Evolutionary conservation across 2,888 invertebrate species (phyloP), one percentile per base, ranked within the genome.

Genomic region (Drosophila diplacantha): DNA sequence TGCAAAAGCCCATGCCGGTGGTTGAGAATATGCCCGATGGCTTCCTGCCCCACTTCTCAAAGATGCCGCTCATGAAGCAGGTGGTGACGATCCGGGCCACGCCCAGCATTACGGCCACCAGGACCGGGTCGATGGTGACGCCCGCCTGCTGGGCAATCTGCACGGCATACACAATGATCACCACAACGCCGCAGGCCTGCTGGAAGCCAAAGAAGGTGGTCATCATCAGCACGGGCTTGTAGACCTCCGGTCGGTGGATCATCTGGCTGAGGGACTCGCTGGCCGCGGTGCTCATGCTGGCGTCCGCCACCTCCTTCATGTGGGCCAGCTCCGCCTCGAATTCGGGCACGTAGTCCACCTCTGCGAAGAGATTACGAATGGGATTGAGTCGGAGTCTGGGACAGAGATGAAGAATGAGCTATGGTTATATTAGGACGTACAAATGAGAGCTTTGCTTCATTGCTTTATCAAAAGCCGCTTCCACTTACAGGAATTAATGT

Each of bases 151-250:
- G 89, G 65, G 93, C 91, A 39, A 93, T 91, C 72, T 91, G 90
- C 37, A 93, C 92, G 3, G 93, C 93, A 85, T 93, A 94, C 79
- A 93, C 93, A 5, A 92, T 91, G 8, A 94, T 90, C 0, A 93
- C 93, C 62, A 93, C 93, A 0, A 93, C 91, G 2, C 94, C 94
- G 29, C 93, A 91, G 73, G 93, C 92, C 83, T 94, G 93, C 66
- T 92, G 91, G 3, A 92, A 91, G 6, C 91, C 88, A 80, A 93
- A 93, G 85, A 93, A 92, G 5, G 91, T 85, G 32, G 91, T 90
- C 89, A 93, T 91, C 49, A 88, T 82, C 0, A 87, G 58, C 0
- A 88, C 73, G 0, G 88, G 88, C 59, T 88, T 88, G 61, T 87
- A 88, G 11, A 88, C 86, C 69, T 88, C 88, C 0, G 88, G 88